phyloP scores from a whole-genome alignment of 2,113 vertebrate genomes.

The Felis catus region F.catus_Fca126_mat1.0 CM031419.1:216960001-216960500 shows the following conservation, averaged over 20 bases:
- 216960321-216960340: neutral
- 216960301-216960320: neutral
- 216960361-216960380: neutral
- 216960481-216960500: rapidly evolving
- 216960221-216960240: too few species aligned
- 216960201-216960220: too few species aligned
- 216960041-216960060: neutral
- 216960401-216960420: neutral
- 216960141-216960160: neutral
- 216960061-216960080: neutral
- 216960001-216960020: neutral
- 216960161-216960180: neutral
- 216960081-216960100: rapidly evolving
- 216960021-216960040: neutral
- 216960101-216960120: neutral
- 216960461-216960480: neutral
- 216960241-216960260: neutral
- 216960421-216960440: too few species aligned
- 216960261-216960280: neutral
- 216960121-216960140: neutral
- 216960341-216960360: neutral
- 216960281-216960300: neutral
- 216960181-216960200: neutral
- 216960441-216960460: neutral
- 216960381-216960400: neutral